Evolutionary conservation across 2,113 vertebrate species (phyloP), one percentile per base, ranked within the genome.

Genomic region (Alligator sinensis): DNA sequence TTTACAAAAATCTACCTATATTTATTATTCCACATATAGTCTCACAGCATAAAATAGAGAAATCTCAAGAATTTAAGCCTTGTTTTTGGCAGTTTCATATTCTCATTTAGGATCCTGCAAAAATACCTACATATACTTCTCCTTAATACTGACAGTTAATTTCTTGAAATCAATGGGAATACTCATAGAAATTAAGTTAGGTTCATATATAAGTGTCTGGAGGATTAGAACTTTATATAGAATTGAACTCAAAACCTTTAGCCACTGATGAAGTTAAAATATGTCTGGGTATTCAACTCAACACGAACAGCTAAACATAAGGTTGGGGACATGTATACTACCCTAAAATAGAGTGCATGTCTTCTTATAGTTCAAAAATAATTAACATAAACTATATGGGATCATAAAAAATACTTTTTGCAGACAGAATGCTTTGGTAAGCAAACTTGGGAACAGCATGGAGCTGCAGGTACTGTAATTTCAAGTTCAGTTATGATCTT

Each of bases 391-490:
- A 28, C 57, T 80, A 94, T 92, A 87, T 59, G 34, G 80, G 30
- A 89, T 89, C 64, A 80, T 84, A 89, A 82, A 87, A 93, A 90
- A 21, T n/a, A 28, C 25, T 86, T 88, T 13, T 75, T 87, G 59
- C 87, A 74, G 84, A 90, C 92, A 4, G 54, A 92, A 5, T 83
- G 68, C 80, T 95, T 92, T 94, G 86, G 85, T 90, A 75, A 95
- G 25, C 58, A 94, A 94, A 87, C 30, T 38, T 68, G 68, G 60
- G 93, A 94, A 89, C 34, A 93, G 34, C 7, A 28, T 16, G 75
- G 55, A 80, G n/a, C 19, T 34, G 22, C 84, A 59, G 1, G 1
- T 24, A 9, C 74, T 80, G 77, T 91, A 93, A 84, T 91, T 93
- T 93, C 90, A 82, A 70, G 80, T 22, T 68, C 57, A 90, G 25